Evolutionary conservation across 2,113 vertebrate genomes (phyloP).

Genomic region (Gallinago jamesoni): DNA sequence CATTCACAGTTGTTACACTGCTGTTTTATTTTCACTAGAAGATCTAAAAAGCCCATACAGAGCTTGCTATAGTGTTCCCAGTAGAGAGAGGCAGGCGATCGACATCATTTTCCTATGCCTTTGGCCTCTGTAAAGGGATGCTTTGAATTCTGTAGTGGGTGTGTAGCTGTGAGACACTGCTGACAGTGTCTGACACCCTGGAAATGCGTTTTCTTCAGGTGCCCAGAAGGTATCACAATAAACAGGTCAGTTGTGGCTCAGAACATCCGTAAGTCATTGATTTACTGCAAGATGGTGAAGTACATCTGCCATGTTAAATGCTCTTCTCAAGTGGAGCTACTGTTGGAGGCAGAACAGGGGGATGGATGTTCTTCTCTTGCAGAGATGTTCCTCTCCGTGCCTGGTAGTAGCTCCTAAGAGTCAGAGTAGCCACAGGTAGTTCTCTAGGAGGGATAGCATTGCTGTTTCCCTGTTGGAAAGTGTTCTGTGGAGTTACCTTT

Average conservation of each 20-base stretch:
- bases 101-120: background rate
- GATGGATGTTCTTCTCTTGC: background rate
- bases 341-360: background rate
- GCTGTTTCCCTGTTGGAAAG: background rate
- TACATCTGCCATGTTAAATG: background rate
- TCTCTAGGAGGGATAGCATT: background rate
- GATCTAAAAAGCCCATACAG: background rate
- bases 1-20: too few species aligned
- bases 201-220: background rate
- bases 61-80: background rate
- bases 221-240: background rate
- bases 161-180: background rate
- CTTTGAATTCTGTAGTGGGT: background rate
- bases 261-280: background rate
- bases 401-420: background rate
- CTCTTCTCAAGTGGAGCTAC: background rate
- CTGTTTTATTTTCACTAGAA: background rate
- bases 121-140: background rate
- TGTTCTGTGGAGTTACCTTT: background rate
- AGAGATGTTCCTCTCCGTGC: background rate
- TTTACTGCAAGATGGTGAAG: background rate
- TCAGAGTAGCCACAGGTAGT: rapidly evolving
- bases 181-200: background rate
- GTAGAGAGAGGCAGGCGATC: background rate
- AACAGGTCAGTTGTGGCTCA: background rate